Conservation (phyloP, 2,113 vertebrate species). For the Polypterus bichir region DNA sequence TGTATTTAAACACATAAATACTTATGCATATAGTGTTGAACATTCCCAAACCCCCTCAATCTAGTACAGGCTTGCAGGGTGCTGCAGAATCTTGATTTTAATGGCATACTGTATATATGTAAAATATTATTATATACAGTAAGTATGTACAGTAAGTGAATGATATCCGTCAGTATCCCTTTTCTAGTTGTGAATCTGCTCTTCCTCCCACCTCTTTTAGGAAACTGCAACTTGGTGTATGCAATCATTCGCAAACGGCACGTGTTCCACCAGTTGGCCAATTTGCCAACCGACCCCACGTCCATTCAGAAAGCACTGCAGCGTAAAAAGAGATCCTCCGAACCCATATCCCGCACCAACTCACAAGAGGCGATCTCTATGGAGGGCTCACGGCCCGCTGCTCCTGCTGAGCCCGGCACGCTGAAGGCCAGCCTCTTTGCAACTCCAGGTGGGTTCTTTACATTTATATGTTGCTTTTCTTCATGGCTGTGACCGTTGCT, state of each 20-base stretch:
- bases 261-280: conserved; percentile 91
- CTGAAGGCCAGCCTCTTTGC: conserved; percentile 85
- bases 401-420: conserved; percentile 83
- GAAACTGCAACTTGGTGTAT: conserved; percentile 91
- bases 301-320: conserved; percentile 88
- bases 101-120: too few species aligned
- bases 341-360: conserved; percentile 76
- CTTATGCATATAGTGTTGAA: too few species aligned
- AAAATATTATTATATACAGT: too few species aligned
- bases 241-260: conserved; percentile 93
- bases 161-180: neutral
- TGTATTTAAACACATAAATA: too few species aligned
- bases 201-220: conserved; percentile 35
- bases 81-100: too few species aligned
- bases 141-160: too few species aligned
- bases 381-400: conserved; percentile 87
- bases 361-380: conserved; percentile 87
- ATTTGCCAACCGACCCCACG: conserved; percentile 67
- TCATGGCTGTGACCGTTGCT: neutral
- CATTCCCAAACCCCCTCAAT: too few species aligned
- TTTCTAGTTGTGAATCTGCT: neutral
- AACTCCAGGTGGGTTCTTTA: conserved; percentile 82
- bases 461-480: too few species aligned
- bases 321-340: conserved; percentile 65
- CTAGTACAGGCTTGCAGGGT: too few species aligned